Conservation (phyloP, 2,113 vertebrate species). For the Mastomys natalensis region DNA sequence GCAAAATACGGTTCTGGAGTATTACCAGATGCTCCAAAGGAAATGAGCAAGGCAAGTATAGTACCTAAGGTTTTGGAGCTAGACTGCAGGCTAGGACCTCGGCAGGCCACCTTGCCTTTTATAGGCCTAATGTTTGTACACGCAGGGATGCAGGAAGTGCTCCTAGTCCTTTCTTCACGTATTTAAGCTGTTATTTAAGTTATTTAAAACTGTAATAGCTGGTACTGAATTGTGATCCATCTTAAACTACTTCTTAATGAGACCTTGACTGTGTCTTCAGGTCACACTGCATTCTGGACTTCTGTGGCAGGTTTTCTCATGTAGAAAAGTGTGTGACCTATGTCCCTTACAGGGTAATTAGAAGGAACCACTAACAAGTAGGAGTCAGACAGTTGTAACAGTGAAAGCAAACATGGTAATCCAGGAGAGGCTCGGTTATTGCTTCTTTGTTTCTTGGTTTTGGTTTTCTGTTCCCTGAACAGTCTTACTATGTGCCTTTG, state of each 20-base stretch:
- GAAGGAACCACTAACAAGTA: background rate
- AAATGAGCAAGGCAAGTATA: conserved; percentile 91
- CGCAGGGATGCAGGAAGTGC: background rate
- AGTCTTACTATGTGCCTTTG: background rate
- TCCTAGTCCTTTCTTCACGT: background rate
- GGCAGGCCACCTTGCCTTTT: background rate
- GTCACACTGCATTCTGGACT: background rate
- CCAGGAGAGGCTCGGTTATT: background rate
- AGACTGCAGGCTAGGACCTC: background rate
- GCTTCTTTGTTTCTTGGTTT: background rate
- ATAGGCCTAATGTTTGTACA: background rate
- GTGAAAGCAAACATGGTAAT: background rate
- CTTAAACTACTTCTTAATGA: background rate
- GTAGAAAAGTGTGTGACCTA: background rate
- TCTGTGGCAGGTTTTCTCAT: background rate
- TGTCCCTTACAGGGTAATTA: background rate
- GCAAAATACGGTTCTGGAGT: conserved; percentile 98
- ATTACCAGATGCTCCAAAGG: conserved; percentile 88
- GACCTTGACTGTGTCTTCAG: background rate
- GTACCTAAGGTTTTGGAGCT: background rate
- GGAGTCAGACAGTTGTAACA: background rate
- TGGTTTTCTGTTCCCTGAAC: background rate
- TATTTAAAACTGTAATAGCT: background rate
- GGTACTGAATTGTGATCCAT: background rate
- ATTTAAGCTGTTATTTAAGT: background rate